phyloP scores from a whole-genome alignment of 2,797 vertebrate species.

The Chelidonichthys spinosus region DNA sequence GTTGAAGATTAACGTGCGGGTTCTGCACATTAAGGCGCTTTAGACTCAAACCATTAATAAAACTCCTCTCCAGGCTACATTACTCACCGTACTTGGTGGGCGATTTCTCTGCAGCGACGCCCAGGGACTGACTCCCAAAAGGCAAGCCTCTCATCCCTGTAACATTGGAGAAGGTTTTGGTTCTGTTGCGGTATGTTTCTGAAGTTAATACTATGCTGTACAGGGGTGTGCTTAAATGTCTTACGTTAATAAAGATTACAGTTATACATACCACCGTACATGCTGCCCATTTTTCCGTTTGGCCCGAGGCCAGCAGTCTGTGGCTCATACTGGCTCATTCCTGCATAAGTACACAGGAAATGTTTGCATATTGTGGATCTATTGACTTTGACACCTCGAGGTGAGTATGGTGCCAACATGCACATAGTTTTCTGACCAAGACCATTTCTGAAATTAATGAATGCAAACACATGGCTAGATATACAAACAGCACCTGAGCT shows the following conservation, averaged over 20 bases:
- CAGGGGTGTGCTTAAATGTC: background rate
- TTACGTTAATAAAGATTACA: background rate
- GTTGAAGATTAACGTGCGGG: background rate
- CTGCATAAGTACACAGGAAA: conserved; percentile 45
- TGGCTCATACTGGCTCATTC: conserved; percentile 69
- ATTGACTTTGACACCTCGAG: background rate
- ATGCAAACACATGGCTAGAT: background rate
- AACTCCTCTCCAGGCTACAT: background rate
- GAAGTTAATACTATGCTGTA: background rate
- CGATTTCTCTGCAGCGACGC: conserved; percentile 55
- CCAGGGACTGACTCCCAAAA: conserved; percentile 59
- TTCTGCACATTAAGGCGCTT: background rate
- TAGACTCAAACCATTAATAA: background rate
- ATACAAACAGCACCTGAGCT: background rate
- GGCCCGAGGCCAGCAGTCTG: conserved; percentile 65
- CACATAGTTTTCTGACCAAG: background rate
- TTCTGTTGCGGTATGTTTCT: background rate
- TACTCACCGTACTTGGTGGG: conserved; percentile 76
- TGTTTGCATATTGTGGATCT: background rate
- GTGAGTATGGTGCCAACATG: background rate
- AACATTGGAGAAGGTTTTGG: conserved; percentile 6
- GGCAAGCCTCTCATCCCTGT: conserved; percentile 67
- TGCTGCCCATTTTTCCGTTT: conserved; percentile 58
- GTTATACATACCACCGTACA: conserved; percentile 63
- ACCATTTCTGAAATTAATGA: background rate